These are phyloP conservation scores for Lissonota sp. DNA, from an alignment of 2,888 invertebrate genomes.

Conservation along the genomic window DNA sequence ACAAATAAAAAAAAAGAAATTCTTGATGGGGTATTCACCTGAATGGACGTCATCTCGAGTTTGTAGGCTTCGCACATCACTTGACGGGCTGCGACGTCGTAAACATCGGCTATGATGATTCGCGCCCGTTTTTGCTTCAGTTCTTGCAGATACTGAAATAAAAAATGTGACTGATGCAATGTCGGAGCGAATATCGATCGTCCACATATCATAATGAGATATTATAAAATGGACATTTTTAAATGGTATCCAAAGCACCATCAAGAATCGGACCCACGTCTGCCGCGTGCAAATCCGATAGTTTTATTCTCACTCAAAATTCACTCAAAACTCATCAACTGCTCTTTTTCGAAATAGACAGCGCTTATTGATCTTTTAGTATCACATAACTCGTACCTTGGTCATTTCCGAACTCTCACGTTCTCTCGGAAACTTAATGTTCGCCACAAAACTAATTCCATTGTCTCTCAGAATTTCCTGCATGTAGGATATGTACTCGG, in stretches of 20 bases:
- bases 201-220: no score
- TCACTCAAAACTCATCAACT: no score
- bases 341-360: no score
- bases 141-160: conserved; percentile 87
- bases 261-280: no score
- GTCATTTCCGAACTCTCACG: conserved; percentile 85
- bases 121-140: conserved; percentile 88
- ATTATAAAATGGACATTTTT: no score
- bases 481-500: conserved; percentile 90
- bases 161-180: background rate
- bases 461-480: conserved; percentile 87
- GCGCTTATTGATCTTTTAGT: conserved; percentile 3
- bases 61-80: conserved; percentile 93
- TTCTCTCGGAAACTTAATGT: conserved; percentile 88
- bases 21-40: conserved; percentile 71
- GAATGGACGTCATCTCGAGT: conserved; percentile 88
- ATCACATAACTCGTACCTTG: conserved; percentile 83
- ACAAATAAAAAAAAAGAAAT: conserved; percentile 5
- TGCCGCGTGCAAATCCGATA: no score
- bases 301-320: no score
- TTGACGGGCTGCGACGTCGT: conserved; percentile 89
- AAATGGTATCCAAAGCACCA: no score
- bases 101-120: conserved; percentile 92
- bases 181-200: no score
- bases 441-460: conserved; percentile 88